Evolutionary conservation across 2,113 vertebrate species (phyloP).

Genomic region (Sinocyclocheilus anshuiensis): DNA sequence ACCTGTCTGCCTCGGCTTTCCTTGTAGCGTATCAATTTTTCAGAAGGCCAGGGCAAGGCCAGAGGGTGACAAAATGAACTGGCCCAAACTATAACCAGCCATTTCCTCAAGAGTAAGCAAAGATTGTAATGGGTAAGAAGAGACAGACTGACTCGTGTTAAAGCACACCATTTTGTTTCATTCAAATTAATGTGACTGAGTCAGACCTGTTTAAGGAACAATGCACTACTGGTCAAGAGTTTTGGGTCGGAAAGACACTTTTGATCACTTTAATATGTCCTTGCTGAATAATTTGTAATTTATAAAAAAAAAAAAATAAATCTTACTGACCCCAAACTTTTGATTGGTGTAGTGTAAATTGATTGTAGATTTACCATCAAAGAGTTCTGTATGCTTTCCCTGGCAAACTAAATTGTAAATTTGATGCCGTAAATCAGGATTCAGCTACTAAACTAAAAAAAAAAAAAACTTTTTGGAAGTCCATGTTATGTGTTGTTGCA

Average conservation of each 20-base stretch:
- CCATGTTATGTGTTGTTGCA: constrained; percentile 5
- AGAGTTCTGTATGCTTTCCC: background rate
- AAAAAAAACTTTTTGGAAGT: background rate
- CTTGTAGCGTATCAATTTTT: constrained; percentile 52
- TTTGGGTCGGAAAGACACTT: background rate
- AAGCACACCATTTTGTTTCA: background rate
- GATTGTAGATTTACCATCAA: background rate
- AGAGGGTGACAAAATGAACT: constrained; percentile 29
- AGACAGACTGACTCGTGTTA: background rate
- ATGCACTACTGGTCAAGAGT: background rate
- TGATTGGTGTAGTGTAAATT: background rate
- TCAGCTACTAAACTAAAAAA: background rate
- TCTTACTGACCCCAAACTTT: background rate
- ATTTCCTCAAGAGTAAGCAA: background rate
- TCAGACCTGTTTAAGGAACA: background rate
- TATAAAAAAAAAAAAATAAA: too few relatives aligned
- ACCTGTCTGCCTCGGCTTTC: constrained; percentile 47
- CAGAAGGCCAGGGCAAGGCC: constrained; percentile 43
- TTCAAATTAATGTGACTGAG: background rate
- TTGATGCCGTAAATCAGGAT: background rate
- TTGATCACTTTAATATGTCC: too few relatives aligned
- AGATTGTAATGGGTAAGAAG: constrained; percentile 38
- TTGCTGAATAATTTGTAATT: too few relatives aligned
- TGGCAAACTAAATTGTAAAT: background rate
- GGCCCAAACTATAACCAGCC: background rate